These are phyloP conservation scores for Simalia tracyae DNA, from an alignment of 2,797 vertebrate genomes.

Conservation along the genomic window DNA sequence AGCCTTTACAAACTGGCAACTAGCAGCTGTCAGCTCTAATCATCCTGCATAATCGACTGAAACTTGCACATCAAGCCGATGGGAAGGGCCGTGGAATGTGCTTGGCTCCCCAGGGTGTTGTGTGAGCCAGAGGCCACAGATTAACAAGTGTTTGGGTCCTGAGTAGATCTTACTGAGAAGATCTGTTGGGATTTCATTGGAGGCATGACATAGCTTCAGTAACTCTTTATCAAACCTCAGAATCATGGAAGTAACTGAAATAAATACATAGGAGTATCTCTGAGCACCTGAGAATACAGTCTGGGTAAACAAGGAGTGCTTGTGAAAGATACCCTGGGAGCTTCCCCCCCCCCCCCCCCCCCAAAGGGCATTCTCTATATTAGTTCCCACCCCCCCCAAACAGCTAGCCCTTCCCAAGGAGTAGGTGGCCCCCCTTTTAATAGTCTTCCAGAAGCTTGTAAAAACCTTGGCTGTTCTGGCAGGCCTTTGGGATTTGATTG, in stretches of 20 bases:
- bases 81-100: neutral
- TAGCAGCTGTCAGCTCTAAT: slow-evolving; percentile 22
- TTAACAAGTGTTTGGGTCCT: neutral
- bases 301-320: no score
- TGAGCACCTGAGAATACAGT: neutral
- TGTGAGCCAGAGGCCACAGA: slow-evolving; percentile 14
- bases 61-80: slow-evolving; percentile 6
- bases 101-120: neutral
- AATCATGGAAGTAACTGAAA: neutral
- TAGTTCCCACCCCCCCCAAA: no score
- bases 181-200: neutral
- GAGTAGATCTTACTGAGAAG: neutral
- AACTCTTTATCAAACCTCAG: neutral
- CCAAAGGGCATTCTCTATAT: no score
- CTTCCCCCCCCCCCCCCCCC: no score
- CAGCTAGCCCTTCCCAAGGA: no score
- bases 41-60: slow-evolving; percentile 23
- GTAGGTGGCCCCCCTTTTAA: no score
- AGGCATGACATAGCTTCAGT: neutral
- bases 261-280: neutral
- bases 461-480: no score
- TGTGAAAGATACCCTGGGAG: no score
- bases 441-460: no score
- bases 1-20: slow-evolving; percentile 29
- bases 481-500: no score